These are phyloP conservation scores for Agelastica alni DNA, from an alignment of 2,888 invertebrate species.

Conservation along the genomic window DNA sequence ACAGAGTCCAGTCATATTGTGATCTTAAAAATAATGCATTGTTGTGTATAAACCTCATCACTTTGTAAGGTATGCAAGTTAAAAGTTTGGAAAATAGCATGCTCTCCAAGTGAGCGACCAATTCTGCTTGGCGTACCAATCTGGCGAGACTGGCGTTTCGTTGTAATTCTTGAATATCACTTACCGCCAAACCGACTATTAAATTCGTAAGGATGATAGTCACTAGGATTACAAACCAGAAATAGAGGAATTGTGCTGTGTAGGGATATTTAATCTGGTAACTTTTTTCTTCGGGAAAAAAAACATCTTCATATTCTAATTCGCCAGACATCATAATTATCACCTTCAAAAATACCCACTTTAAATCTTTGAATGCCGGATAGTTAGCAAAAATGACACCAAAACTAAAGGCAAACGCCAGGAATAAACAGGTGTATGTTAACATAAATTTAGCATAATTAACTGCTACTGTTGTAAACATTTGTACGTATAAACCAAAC, in stretches of 20 bases:
- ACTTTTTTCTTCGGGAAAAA: conserved; percentile 62
- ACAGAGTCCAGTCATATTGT: conserved; percentile 72
- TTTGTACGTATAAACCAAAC: conserved; percentile 84
- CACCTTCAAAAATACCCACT: conserved; percentile 72
- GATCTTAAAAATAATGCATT: conserved; percentile 78
- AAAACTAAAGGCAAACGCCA: conserved; percentile 81
- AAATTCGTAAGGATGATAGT: conserved; percentile 83
- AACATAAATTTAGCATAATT: conserved; percentile 82
- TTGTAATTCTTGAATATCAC: conserved; percentile 81
- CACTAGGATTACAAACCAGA: conserved; percentile 77
- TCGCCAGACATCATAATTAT: conserved; percentile 91
- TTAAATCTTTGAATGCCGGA: conserved; percentile 68
- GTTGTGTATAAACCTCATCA: conserved; percentile 69
- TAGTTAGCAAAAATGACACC: conserved; percentile 81
- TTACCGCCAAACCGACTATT: conserved; percentile 83
- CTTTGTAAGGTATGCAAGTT: conserved; percentile 63
- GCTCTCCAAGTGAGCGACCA: conserved; percentile 81
- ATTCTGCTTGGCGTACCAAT: conserved; percentile 78
- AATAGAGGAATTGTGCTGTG: conserved; percentile 76
- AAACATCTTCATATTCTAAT: conserved; percentile 82
- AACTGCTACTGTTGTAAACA: conserved; percentile 83
- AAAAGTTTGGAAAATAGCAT: conserved; percentile 79
- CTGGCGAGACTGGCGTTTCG: conserved; percentile 80
- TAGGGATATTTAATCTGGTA: conserved; percentile 61
- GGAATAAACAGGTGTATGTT: conserved; percentile 78